These are phyloP conservation scores for Rana temporaria DNA, from an alignment of 2,113 vertebrate genomes.

Conservation along the genomic window DNA sequence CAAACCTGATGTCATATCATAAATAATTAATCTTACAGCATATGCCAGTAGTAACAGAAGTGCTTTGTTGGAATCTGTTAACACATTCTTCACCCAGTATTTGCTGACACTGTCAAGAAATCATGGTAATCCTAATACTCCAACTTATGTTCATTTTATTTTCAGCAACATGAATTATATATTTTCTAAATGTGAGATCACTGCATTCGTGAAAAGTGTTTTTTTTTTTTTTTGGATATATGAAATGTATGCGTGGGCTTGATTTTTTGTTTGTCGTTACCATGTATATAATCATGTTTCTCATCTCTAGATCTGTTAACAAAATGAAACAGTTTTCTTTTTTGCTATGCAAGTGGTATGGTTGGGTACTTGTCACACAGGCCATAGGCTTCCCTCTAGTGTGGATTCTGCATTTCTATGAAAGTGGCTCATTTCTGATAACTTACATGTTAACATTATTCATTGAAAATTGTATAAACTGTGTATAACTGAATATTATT, in stretches of 20 bases:
- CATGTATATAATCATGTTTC: background rate
- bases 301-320: background rate
- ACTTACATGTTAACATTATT: too few relatives aligned
- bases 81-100: background rate
- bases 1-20: constrained; percentile 40
- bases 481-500: too few relatives aligned
- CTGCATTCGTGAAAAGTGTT: background rate
- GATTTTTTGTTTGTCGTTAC: background rate
- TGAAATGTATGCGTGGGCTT: background rate
- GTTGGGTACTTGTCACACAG: too few relatives aligned
- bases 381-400: too few relatives aligned
- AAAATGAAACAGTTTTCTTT: background rate
- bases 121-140: background rate
- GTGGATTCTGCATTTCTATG: too few relatives aligned
- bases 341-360: too few relatives aligned
- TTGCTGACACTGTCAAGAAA: background rate
- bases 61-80: constrained; percentile 36
- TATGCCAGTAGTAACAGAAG: constrained; percentile 23
- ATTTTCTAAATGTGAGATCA: background rate
- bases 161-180: background rate
- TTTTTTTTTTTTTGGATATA: background rate
- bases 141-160: background rate
- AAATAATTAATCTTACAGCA: constrained; percentile 25
- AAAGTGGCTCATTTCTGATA: too few relatives aligned
- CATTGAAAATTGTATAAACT: too few relatives aligned